phyloP scores from a whole-genome alignment of 35 echinoderm and acorn worm species.

The Apostichopus californicus region DNA sequence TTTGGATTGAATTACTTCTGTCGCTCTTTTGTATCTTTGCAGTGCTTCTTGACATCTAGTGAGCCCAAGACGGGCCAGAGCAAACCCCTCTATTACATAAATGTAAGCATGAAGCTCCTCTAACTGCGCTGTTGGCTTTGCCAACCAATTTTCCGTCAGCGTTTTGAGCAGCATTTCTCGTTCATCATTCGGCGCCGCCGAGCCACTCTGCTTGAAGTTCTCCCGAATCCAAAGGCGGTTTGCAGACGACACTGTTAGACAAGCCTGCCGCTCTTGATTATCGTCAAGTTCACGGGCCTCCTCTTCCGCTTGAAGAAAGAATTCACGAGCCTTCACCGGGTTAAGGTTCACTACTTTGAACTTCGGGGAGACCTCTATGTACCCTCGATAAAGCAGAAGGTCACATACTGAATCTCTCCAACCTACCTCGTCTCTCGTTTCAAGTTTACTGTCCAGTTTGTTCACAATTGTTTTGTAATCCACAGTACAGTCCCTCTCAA shows the following conservation, averaged over 20 bases:
- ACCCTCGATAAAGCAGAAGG: conserved; percentile 25
- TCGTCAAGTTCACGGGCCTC: not conserved
- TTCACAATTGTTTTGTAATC: not conserved
- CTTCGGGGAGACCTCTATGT: conserved; percentile 14
- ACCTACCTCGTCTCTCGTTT: not conserved
- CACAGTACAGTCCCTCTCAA: not conserved
- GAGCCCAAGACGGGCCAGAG: conserved; percentile 5
- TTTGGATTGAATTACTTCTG: not conserved
- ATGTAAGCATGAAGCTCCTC: not conserved
- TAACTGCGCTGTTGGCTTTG: no score
- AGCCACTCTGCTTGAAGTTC: not conserved
- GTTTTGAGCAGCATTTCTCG: not conserved
- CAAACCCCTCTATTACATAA: conserved; percentile 1
- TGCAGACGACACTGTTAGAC: not conserved
- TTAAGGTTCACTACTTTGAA: conserved; percentile 12
- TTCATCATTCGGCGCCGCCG: not conserved
- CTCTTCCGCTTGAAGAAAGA: conserved; percentile 8
- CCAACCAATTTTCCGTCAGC: not conserved
- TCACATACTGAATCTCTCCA: conserved; percentile 12
- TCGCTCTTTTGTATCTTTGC: conserved; percentile 5
- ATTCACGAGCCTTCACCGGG: not conserved
- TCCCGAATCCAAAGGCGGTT: conserved; percentile 35
- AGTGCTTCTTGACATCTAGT: conserved; percentile 11
- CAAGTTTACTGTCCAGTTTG: conserved; percentile 31
- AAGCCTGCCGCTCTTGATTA: conserved; percentile 20